A percentile compares a stretch with the other conserved stretches of the same genome.
Conservation (phyloP, 1,140 invertebrate genomes). For the Drosophila suzukii region DNA sequence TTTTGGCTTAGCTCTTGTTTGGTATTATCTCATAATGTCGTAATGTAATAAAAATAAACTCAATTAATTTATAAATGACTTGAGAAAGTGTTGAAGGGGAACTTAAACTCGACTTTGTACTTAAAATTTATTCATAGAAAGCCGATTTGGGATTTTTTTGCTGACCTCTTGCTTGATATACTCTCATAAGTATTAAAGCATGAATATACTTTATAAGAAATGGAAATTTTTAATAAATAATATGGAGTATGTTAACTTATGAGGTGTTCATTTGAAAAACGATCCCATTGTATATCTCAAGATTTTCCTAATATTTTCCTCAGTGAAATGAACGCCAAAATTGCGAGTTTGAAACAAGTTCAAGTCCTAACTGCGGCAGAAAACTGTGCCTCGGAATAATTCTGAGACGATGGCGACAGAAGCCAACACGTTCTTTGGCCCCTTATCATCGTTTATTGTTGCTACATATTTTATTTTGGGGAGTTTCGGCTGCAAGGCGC, state of each 20-base stretch:
- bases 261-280: background rate
- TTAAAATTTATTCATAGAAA: too few relatives aligned
- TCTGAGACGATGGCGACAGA: constrained; percentile 25
- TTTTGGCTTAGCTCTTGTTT: background rate
- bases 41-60: too few relatives aligned
- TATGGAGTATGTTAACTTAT: background rate
- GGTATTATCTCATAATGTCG: background rate
- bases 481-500: constrained; percentile 68
- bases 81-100: too few relatives aligned
- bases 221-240: too few relatives aligned
- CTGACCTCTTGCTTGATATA: too few relatives aligned
- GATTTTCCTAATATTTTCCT: background rate
- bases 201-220: too few relatives aligned
- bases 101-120: too few relatives aligned
- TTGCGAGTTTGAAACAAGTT: constrained; percentile 3
- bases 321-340: background rate
- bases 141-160: too few relatives aligned
- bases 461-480: constrained; percentile 52
- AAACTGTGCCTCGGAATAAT: constrained; percentile 8
- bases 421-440: constrained; percentile 74
- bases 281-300: background rate
- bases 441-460: constrained; percentile 82
- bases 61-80: too few relatives aligned
- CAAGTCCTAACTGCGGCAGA: constrained; percentile 19
- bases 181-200: too few relatives aligned